phyloP scores from a whole-genome alignment of 2,797 vertebrate genomes.

The Anas capensis region DNA sequence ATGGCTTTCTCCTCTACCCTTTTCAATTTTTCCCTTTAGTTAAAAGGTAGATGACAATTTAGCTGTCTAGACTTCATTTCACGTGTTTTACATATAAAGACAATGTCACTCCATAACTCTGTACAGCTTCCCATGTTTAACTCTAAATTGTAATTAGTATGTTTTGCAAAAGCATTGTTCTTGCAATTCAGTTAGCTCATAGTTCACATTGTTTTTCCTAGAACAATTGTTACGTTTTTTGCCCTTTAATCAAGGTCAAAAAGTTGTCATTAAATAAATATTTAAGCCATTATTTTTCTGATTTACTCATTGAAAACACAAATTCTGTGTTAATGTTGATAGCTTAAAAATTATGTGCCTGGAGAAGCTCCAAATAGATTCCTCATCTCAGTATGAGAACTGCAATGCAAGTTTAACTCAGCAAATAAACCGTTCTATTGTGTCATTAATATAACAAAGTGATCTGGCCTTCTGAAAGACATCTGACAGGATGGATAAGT shows the following conservation, averaged over 20 bases:
- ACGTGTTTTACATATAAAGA: not conserved
- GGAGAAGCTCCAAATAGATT: not conserved
- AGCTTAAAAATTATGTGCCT: not conserved
- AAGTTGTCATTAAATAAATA: not conserved
- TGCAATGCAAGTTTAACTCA: not conserved
- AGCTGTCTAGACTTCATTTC: not conserved
- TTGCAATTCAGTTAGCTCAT: not conserved
- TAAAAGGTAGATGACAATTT: not conserved
- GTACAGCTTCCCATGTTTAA: not conserved
- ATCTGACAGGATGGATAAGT: rapidly evolving
- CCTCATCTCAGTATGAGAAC: not conserved
- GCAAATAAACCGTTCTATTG: not conserved
- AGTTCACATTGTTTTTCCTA: not conserved
- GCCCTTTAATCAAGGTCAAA: not conserved
- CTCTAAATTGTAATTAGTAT: not conserved
- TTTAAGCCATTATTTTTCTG: not conserved
- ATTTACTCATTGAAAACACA: not conserved
- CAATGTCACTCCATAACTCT: not conserved
- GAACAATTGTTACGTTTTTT: not conserved
- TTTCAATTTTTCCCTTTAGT: not conserved
- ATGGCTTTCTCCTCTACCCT: not conserved
- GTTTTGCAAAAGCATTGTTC: not conserved
- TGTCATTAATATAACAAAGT: not conserved
- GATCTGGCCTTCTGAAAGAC: not conserved
- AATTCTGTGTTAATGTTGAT: not conserved